These are phyloP conservation scores for Pseudococcus jackbeardsleyi DNA, from an alignment of 2,888 invertebrate species.

Conservation along the genomic window DNA sequence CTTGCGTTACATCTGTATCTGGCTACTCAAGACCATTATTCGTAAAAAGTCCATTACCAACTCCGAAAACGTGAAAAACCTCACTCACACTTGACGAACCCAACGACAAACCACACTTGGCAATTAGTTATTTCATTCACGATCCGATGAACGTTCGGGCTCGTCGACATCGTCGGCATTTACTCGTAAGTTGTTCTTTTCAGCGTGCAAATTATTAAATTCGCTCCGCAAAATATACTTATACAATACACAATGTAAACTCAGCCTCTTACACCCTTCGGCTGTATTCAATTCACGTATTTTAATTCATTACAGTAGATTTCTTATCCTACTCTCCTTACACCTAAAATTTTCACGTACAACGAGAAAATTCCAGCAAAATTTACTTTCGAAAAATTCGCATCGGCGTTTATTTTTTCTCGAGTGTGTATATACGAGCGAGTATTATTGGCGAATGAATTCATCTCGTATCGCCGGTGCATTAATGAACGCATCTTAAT, in stretches of 20 bases:
- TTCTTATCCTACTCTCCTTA: not conserved
- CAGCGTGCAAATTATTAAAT: not conserved
- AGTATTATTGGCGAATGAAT: conserved; percentile 1
- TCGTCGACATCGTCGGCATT: no score
- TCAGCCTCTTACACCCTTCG: not conserved
- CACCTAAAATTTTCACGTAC: not conserved
- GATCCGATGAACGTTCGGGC: no score
- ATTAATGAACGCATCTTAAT: not conserved
- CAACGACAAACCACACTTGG: no score
- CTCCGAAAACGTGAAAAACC: no score
- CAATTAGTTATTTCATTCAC: no score
- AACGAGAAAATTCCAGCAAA: conserved; percentile 14
- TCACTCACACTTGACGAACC: no score
- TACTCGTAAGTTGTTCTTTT: not conserved
- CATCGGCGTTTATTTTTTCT: not conserved
- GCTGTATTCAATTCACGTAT: conserved; percentile 14
- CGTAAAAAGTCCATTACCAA: no score
- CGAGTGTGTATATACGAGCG: not conserved
- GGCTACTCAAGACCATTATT: no score
- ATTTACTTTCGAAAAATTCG: not conserved
- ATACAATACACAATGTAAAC: conserved; percentile 14
- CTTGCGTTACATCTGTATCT: no score
- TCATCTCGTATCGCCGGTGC: not conserved
- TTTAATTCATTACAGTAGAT: conserved; percentile 18
- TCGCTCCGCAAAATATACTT: not conserved